Conservation (phyloP, 2,797 vertebrate genomes). For the Amphiprion clarkii region DNA sequence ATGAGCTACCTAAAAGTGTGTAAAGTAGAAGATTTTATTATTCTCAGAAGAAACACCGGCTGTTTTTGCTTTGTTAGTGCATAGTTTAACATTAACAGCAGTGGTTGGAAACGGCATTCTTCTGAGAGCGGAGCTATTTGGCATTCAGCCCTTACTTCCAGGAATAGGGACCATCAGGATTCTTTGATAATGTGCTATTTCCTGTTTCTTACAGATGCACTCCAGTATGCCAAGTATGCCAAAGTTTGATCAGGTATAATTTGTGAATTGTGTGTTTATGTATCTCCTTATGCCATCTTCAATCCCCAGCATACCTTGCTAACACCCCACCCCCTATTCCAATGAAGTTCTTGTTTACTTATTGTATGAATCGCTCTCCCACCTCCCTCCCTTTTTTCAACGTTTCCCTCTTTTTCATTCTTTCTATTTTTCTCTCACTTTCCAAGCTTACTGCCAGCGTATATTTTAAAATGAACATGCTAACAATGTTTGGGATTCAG, state of each 20-base stretch:
- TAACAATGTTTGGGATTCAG: background rate
- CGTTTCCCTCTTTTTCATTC: background rate
- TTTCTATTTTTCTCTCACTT: background rate
- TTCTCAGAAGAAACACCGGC: slow-evolving; percentile 29
- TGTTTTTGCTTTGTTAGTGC: slow-evolving; percentile 4
- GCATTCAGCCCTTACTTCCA: slow-evolving; percentile 55
- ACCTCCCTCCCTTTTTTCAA: background rate
- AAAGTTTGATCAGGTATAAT: slow-evolving; percentile 94
- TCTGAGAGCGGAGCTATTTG: slow-evolving; percentile 50
- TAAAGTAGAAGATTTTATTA: slow-evolving; percentile 23
- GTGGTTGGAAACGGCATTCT: slow-evolving; percentile 30
- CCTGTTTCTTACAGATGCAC: slow-evolving; percentile 88
- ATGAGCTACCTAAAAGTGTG: slow-evolving; percentile 2
- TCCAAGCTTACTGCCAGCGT: background rate
- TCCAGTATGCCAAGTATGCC: slow-evolving; percentile 93
- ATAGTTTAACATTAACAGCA: slow-evolving; percentile 26
- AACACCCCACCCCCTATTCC: background rate
- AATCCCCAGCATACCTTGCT: background rate
- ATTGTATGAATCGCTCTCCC: background rate
- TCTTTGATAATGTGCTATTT: slow-evolving; percentile 55
- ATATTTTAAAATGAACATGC: background rate
- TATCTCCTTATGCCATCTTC: background rate
- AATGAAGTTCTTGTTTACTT: background rate
- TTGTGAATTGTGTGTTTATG: slow-evolving; percentile 5
- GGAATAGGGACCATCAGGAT: slow-evolving; percentile 49